Evolutionary conservation across 2,888 invertebrate genomes (phyloP), one percentile per base, ranked within the genome.

Genomic region (Scaeva pyrastri): DNA sequence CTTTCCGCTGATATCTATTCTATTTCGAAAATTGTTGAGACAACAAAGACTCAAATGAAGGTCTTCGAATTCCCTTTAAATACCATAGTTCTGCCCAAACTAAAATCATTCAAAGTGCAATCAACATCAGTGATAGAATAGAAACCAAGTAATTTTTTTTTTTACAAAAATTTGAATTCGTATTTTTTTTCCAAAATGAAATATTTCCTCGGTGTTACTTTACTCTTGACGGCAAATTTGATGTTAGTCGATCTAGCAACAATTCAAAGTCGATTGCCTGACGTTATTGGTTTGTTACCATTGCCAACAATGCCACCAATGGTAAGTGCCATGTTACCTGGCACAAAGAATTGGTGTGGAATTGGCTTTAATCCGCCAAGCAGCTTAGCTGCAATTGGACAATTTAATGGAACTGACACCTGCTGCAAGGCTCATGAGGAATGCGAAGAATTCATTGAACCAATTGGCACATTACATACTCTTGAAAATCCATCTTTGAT

Each of bases 341-440:
- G 97, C 7, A 98, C 98, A 0, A 96, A 97, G 90, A 96, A 97
- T 90, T 98, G 98, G 98, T 98, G 98, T 92, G 98, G 98, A 21
- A 96, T 96, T 88, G 98, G 98, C 0, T 96, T 95, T 91, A 6
- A 14, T 14, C 95, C 95, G 0, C 97, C 97, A 0, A 94, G 94
- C 5, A 94, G 95, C 89, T 97, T 96, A 91, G 95, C 96, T 71
- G 95, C 97, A 90, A 94, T 97, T 45, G 19, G 88, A 89, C 11
- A 26, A 50, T 50, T 68, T 14, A 58, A 68, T 2, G 88, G 86
- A 11, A 96, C 97, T 7, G 98, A 98, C 90, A 93, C 94, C 89
- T 98, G 98, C 92, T 98, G 98, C 91, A 93, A 97, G 26, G 94
- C 95, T 83, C 98, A 98, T 93, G 98, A 98, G 68, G 78, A 90